Evolutionary conservation across 2,113 vertebrate species (phyloP), one percentile per base, ranked within the genome.

Genomic region (Strix aluco): DNA sequence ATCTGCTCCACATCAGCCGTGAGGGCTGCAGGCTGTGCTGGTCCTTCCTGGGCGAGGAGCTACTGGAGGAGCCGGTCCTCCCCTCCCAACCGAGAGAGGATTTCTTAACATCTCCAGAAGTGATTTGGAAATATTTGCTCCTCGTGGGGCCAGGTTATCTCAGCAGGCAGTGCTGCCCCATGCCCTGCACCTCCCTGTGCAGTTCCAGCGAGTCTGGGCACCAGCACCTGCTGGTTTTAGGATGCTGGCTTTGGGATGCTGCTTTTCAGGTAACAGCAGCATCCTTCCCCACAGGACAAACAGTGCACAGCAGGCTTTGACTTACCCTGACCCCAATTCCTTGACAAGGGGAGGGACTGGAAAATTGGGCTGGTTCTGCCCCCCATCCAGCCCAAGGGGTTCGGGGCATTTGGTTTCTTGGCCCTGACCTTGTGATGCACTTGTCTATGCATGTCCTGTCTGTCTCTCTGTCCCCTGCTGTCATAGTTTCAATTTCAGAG

Each of bases 1-100:
- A 13, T 2, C 10, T 1, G 2, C 21, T 47, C 40, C 0, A 0
- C 15, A 7, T 13, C 52, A 34, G 44, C 47, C 1, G 0, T 10
- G 38, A n/a, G 25, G 34, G 58, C 22, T 42, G 40, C 11, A 11
- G 38, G 66, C 16, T 26, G 17, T 6, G 0, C 5, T 40, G 42
- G 11, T 44, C 34, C 38, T 58, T 38, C 19, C 16, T 32, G 78
- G 32, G 17, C 4, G 2, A 23, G 34, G 51, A 30, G 82, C 54
- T 83, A 61, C 73, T 26, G 21, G 38, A 83, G 83, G 72, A 81
- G 30, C 30, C 3, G 4, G 4, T 57, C 59, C 51, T 70, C 14
- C 36, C 11, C 5, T 1, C 1, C 4, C 18, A n/a, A 11, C 15
- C 5, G 27, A 52, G 42, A 63, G 9, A 30, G 26, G 13, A 7